These are phyloP conservation scores for Peromyscus leucopus DNA, from an alignment of 2,113 vertebrate genomes.

Conservation along the genomic window DNA sequence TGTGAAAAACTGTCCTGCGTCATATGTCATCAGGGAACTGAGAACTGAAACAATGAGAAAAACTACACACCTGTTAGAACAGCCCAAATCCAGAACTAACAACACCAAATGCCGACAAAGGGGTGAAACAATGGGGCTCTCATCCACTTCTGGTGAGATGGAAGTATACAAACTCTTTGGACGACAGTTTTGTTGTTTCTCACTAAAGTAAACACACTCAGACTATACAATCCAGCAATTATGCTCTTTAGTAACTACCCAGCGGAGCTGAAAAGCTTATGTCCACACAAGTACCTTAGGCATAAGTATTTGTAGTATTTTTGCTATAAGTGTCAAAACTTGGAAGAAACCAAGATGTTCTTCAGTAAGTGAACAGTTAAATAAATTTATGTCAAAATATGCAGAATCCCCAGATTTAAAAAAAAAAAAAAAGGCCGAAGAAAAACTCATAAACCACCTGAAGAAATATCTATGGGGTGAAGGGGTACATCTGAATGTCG, in stretches of 20 bases:
- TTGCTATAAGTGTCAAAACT: neutral
- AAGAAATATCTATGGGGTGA: neutral
- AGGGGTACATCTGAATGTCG: neutral
- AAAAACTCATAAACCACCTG: conserved; percentile 10
- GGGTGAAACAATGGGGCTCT: neutral
- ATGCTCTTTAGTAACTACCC: neutral
- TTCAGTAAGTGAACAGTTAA: neutral
- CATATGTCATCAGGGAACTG: neutral
- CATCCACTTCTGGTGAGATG: neutral
- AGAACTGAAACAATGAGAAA: neutral
- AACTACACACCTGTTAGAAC: neutral
- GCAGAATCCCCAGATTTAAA: neutral
- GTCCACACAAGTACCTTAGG: neutral
- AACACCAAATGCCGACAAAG: neutral
- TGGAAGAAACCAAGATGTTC: neutral
- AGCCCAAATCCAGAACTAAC: conserved; percentile 31
- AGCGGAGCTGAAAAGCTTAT: neutral
- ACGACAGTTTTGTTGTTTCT: neutral
- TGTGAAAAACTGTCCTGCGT: neutral
- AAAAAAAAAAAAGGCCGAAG: neutral
- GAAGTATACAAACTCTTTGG: neutral
- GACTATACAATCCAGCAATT: neutral
- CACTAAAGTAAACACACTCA: neutral
- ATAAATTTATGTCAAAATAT: neutral
- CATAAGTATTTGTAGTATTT: neutral